Percentiles rank a stretch among this genome's conserved stretches.
Evolutionary conservation across 2,888 invertebrate genomes (phyloP).

Genomic region (Cetonia aurata): DNA sequence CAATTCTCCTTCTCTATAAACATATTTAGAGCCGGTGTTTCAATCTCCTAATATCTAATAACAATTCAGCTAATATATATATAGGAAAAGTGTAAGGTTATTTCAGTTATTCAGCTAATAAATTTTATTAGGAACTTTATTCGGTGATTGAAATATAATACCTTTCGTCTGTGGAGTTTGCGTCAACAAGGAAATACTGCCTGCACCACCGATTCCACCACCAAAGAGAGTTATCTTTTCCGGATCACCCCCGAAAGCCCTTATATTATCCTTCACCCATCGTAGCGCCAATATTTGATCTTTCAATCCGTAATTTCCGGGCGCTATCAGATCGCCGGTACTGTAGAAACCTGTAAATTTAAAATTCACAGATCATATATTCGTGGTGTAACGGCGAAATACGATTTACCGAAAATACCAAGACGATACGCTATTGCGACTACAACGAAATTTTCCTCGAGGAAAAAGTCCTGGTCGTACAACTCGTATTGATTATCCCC

Average conservation of each 20-base stretch:
- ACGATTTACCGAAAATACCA: conserved; percentile 56
- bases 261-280: conserved; percentile 43
- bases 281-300: conserved; percentile 42
- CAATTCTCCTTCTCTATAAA: too few species aligned
- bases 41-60: too few species aligned
- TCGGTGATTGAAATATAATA: too few species aligned
- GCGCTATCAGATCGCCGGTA: conserved; percentile 33
- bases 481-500: conserved; percentile 54
- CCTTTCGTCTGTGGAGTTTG: conserved; percentile 38
- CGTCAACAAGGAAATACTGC: conserved; percentile 22
- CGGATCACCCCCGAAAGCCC: conserved; percentile 43
- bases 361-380: neutral
- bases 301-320: conserved; percentile 42
- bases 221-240: conserved; percentile 41
- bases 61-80: too few species aligned
- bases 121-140: too few species aligned
- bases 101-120: too few species aligned
- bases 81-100: too few species aligned
- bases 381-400: neutral
- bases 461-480: conserved; percentile 56
- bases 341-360: conserved; percentile 33
- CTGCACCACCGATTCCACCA: conserved; percentile 35
- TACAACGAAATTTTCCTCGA: conserved; percentile 57
- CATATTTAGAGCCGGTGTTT: too few species aligned
- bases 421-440: conserved; percentile 58